Percentiles rank a stretch among this genome's conserved stretches.
These are phyloP conservation scores for Belonocnema kinseyi DNA, from an alignment of 1,140 invertebrate genomes.

Conservation along the genomic window DNA sequence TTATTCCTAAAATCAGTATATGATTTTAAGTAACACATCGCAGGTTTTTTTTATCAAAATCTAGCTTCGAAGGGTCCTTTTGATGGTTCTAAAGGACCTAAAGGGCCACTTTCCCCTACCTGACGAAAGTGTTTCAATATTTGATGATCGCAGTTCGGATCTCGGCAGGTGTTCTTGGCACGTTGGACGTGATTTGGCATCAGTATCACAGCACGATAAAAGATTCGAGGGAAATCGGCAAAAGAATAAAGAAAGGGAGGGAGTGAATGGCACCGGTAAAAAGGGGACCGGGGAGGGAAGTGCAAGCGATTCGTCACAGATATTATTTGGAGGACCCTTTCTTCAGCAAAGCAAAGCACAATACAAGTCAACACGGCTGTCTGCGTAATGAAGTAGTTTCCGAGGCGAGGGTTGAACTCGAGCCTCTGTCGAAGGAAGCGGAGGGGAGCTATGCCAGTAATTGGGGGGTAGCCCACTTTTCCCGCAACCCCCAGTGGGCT, in stretches of 20 bases:
- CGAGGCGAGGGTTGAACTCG: conserved; percentile 64
- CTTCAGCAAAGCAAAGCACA: conserved; percentile 64
- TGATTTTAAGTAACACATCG: no score
- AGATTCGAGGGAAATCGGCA: conserved; percentile 27
- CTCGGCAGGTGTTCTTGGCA: conserved; percentile 22
- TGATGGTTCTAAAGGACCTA: no score
- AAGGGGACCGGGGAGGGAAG: conserved; percentile 44
- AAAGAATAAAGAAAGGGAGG: conserved; percentile 58
- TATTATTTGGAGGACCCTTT: conserved; percentile 73
- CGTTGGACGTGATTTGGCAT: conserved; percentile 23
- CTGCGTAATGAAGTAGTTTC: conserved; percentile 77
- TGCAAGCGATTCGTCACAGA: conserved; percentile 75
- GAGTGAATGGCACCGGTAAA: conserved; percentile 41
- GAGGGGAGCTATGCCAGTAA: conserved; percentile 69
- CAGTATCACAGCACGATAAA: conserved; percentile 20
- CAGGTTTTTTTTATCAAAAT: no score
- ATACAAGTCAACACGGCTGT: conserved; percentile 77
- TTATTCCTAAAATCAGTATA: no score
- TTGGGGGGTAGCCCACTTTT: conserved; percentile 73
- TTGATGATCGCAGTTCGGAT: background rate
- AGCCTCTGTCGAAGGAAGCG: conserved; percentile 47
- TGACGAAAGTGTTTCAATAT: conserved; percentile 25
- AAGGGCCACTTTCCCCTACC: background rate
- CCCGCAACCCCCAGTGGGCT: conserved; percentile 64
- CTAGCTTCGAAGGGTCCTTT: no score